Evolutionary conservation across 2,797 vertebrate species (phyloP), one percentile per base, ranked within the genome.

Genomic region (Ctenosaura bakeri): DNA sequence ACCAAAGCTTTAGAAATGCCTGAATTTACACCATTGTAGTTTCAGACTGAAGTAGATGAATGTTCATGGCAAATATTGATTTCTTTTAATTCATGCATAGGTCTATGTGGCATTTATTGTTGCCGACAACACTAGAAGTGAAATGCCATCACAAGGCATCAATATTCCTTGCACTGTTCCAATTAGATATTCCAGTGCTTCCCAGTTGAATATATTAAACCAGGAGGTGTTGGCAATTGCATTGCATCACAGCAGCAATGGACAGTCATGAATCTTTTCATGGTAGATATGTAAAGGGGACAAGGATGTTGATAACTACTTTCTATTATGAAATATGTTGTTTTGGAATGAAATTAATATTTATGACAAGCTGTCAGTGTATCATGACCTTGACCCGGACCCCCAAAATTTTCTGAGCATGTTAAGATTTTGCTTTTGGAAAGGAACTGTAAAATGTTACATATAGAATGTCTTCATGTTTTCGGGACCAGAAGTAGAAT

Each of bases 31-130:
- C 84, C 89, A 90, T 9, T n/a, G 38, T 83, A 52, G 52, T 77
- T 90, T 89, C 87, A 86, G 87, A 59, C 35, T 52, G 14, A 73
- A 90, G 86, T 56, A 64, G 73, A 82, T n/a, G 54, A 82, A 82
- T 82, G 7, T 56, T 59, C n/a, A 35, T 13, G 32, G 9, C 29
- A 59, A 59, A 82, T 18, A 56, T 82, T 35, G 10, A 54, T 82
- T 18, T 82, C 0, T 42, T 78, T 78, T 46, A 78, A 46, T 10
- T 50, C 38, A 38, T 77, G 20, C 74, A 77, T 42, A 20, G 12
- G 38, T 22, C 10, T 26, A 22, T 6, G 76, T 46, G 18, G 56
- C 18, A 59, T 59, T 59, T 59, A 59, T 59, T 59, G 56, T 78
- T 78, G 24, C 38, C 42, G 24, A 78, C 22, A 78, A 6, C 76